Evolutionary conservation across 2,113 vertebrate genomes (phyloP).

Genomic region (Upupa epops): DNA sequence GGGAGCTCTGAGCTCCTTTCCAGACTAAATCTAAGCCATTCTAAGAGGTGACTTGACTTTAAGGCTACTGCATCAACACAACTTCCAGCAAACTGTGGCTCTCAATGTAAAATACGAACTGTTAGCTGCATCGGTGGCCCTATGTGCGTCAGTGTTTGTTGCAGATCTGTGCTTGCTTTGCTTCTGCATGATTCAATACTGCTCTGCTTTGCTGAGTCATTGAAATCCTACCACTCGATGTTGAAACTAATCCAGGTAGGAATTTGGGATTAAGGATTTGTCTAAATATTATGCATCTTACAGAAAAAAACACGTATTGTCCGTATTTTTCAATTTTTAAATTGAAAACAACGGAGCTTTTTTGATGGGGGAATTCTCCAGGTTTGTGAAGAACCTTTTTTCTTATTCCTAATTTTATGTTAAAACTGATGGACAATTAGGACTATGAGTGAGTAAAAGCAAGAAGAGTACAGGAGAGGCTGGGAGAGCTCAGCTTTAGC

Average conservation of each 20-base stretch:
- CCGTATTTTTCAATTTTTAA: not conserved
- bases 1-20: too few relatives aligned
- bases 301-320: not conserved
- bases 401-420: not conserved
- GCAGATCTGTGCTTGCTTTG: not conserved
- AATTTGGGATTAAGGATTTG: slow-evolving; percentile 3
- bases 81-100: not conserved
- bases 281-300: not conserved
- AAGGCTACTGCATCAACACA: not conserved
- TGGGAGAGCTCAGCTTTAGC: not conserved
- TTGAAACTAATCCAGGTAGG: not conserved
- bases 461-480: not conserved
- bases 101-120: not conserved
- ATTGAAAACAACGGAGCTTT: not conserved
- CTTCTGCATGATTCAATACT: not conserved
- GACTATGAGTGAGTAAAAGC: not conserved
- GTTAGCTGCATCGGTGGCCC: not conserved
- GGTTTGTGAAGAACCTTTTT: not conserved
- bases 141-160: not conserved
- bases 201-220: not conserved
- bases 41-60: fast-evolving
- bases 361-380: not conserved
- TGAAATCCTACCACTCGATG: not conserved
- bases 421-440: not conserved
- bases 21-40: too few relatives aligned